Evolutionary conservation across 2,888 invertebrate species (phyloP).

Genomic region (Pammene aurita): DNA sequence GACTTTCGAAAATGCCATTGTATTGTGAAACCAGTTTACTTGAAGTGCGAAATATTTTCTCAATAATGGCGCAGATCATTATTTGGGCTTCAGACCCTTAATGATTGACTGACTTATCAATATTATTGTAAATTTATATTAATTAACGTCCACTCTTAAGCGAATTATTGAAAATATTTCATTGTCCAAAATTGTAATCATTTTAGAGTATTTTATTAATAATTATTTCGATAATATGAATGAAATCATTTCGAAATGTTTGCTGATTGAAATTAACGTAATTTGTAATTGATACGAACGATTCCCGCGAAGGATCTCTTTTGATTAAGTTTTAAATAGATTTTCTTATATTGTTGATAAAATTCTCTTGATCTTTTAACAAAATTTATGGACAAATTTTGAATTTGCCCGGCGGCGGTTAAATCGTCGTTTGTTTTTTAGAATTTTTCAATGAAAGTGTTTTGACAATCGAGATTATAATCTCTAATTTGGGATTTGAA

Average conservation of each 20-base stretch:
- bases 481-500: neutral
- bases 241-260: conserved; percentile 44
- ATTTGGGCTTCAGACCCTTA: conserved; percentile 43
- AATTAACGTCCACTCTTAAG: conserved; percentile 40
- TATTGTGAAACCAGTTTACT: conserved; percentile 14
- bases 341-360: conserved; percentile 44
- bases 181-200: conserved; percentile 41
- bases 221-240: too few species aligned
- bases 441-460: conserved; percentile 47
- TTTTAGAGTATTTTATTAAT: conserved; percentile 31
- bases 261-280: conserved; percentile 43
- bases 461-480: conserved; percentile 33
- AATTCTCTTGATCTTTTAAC: conserved; percentile 47
- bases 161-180: conserved; percentile 41
- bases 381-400: conserved; percentile 65
- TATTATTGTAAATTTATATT: conserved; percentile 50
- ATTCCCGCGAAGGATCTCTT: conserved; percentile 61
- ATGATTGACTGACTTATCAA: conserved; percentile 73
- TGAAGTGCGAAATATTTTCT: conserved; percentile 13
- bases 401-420: conserved; percentile 59
- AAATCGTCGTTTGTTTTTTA: conserved; percentile 51
- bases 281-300: conserved; percentile 41
- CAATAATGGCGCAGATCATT: conserved; percentile 28
- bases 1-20: neutral
- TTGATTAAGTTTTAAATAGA: conserved; percentile 43